A percentile compares a stretch with the other conserved stretches of the same genome.
These are phyloP conservation scores for Pteropus rufus DNA, from an alignment of 2,797 vertebrate genomes.

Conservation along the genomic window DNA sequence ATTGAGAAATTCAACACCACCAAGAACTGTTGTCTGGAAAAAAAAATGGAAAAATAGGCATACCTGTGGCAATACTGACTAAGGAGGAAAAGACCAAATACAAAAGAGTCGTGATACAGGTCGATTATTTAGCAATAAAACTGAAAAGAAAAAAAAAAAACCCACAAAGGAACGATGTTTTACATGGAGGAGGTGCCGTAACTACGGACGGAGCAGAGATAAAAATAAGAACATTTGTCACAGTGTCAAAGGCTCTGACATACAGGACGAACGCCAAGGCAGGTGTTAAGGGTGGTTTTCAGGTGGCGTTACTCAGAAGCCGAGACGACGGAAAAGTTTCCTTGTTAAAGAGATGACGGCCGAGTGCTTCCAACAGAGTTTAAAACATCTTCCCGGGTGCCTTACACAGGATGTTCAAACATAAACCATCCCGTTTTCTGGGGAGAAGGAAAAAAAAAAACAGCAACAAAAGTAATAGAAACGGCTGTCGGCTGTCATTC, in stretches of 20 bases:
- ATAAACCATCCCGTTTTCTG: neutral
- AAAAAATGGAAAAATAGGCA: neutral
- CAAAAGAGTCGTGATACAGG: neutral
- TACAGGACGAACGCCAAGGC: no score
- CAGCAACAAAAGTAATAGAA: neutral
- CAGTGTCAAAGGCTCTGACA: rapidly evolving
- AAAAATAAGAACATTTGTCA: neutral
- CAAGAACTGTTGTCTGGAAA: neutral
- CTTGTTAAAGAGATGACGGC: rapidly evolving
- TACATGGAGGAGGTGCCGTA: neutral
- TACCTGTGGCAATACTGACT: no score
- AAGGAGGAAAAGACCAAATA: neutral
- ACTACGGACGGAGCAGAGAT: no score
- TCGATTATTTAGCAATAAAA: neutral
- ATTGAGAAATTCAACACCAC: neutral
- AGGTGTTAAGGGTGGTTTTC: neutral
- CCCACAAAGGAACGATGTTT: neutral
- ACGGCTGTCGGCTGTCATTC: no score
- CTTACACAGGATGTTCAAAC: neutral
- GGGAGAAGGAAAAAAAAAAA: no score
- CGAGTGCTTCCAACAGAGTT: neutral
- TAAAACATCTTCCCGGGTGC: neutral
- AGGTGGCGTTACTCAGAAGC: neutral
- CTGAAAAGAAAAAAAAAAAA: no score
- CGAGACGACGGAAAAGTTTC: neutral